A percentile compares a stretch with the other conserved stretches of the same genome.
phyloP scores from a whole-genome alignment of 2,888 invertebrate species.

The Lasioglossum calceatum region DNA sequence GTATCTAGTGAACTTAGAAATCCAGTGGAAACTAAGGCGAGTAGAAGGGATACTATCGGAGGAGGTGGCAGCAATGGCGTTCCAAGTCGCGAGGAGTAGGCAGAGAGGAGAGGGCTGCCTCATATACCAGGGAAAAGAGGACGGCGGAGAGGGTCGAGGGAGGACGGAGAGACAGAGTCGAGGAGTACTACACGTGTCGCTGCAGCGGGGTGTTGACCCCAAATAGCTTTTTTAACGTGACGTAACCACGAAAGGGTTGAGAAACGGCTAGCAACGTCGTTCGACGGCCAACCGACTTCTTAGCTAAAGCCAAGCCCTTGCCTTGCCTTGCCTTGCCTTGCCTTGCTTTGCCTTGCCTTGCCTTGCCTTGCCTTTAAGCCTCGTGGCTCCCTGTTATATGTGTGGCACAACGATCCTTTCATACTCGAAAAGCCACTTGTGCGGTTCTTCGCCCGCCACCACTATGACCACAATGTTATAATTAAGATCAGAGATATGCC shows the following conservation, averaged over 20 bases:
- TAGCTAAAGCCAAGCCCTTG: conserved; percentile 61
- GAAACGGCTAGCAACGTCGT: conserved; percentile 74
- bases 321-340: conserved; percentile 54
- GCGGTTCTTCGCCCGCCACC: conserved; percentile 46
- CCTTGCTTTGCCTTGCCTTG: neutral
- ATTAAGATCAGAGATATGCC: conserved; percentile 54
- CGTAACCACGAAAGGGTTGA: conserved; percentile 83
- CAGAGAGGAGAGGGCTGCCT: conserved; percentile 66
- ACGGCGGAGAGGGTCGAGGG: conserved; percentile 66
- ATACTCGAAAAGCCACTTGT: conserved; percentile 74
- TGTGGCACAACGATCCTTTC: conserved; percentile 78
- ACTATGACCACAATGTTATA: conserved; percentile 57
- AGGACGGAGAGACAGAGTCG: conserved; percentile 67
- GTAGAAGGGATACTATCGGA: conserved; percentile 71
- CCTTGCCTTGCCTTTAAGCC: conserved; percentile 42
- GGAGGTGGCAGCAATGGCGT: conserved; percentile 73
- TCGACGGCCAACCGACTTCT: conserved; percentile 67
- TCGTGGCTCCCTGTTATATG: conserved; percentile 71
- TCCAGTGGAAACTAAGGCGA: conserved; percentile 64
- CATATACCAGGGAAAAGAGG: conserved; percentile 62
- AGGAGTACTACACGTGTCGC: conserved; percentile 85
- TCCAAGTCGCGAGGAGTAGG: conserved; percentile 62
- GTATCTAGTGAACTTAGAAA: conserved; percentile 71
- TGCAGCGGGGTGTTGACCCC: conserved; percentile 87
- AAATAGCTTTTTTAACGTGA: conserved; percentile 82